Conservation (phyloP, 2,888 invertebrate genomes). For the Eristalis tenax region DNA sequence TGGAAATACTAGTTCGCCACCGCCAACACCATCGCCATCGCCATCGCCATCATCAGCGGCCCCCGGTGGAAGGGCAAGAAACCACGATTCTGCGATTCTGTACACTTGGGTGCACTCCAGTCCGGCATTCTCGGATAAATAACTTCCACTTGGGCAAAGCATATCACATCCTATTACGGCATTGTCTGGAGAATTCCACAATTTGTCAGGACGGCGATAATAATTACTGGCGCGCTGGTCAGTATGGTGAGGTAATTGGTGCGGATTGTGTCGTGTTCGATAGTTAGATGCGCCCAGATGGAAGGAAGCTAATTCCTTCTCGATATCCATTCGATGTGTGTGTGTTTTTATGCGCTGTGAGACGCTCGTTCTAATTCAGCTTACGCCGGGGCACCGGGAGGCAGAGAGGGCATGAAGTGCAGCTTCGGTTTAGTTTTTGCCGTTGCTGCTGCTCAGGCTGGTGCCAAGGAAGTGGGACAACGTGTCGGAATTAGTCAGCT, state of each 20-base stretch:
- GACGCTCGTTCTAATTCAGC: not conserved
- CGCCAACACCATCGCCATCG: not conserved
- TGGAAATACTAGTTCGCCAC: conserved; percentile 58
- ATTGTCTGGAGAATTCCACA: conserved; percentile 69
- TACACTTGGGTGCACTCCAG: conserved; percentile 39
- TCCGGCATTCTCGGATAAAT: conserved; percentile 53
- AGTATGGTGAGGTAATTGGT: conserved; percentile 65
- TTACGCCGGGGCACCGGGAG: not conserved
- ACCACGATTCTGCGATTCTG: conserved; percentile 61
- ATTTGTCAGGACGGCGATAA: conserved; percentile 67
- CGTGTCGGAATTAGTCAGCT: not conserved
- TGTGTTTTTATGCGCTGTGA: conserved; percentile 1
- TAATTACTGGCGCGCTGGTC: conserved; percentile 63
- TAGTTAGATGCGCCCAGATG: conserved; percentile 36
- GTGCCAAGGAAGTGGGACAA: not conserved
- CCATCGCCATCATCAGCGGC: too few relatives aligned
- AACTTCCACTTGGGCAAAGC: conserved; percentile 59
- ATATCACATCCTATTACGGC: conserved; percentile 71
- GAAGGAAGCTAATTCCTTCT: conserved; percentile 28
- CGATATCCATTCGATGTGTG: conserved; percentile 2
- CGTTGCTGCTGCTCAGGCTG: not conserved
- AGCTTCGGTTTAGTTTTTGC: not conserved
- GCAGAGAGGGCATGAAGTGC: not conserved
- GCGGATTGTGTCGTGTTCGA: conserved; percentile 59
- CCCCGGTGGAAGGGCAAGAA: conserved; percentile 49